Conservation (phyloP, 2,113 vertebrate species). For the Nansenia antarctica region DNA sequence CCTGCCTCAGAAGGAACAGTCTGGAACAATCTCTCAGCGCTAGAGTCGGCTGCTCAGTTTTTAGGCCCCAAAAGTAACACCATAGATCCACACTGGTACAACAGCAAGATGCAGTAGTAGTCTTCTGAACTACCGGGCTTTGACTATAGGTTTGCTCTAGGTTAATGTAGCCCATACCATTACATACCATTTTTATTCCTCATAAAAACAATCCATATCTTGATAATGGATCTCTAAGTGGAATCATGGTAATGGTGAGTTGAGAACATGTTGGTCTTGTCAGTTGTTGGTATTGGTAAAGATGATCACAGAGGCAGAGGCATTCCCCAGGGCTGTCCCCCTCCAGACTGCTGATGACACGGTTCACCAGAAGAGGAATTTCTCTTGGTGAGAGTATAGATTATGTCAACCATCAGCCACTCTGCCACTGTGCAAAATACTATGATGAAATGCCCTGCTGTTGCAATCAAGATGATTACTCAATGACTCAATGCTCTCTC, state of each 20-base stretch:
- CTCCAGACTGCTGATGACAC: not conserved
- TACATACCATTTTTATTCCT: not conserved
- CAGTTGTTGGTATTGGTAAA: not conserved
- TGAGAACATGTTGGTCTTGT: not conserved
- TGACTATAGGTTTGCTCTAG: not conserved
- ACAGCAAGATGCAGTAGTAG: not conserved
- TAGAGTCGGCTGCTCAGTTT: too few relatives aligned
- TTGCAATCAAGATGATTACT: constrained; percentile 11
- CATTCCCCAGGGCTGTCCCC: not conserved
- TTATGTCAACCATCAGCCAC: not conserved
- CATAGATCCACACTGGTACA: not conserved
- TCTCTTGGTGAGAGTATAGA: not conserved
- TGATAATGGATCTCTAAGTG: not conserved
- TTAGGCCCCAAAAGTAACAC: not conserved
- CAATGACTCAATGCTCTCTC: constrained; percentile 2
- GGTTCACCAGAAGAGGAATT: not conserved
- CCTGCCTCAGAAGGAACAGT: too few relatives aligned
- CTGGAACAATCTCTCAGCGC: too few relatives aligned
- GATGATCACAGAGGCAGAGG: not conserved
- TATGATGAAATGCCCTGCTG: not conserved
- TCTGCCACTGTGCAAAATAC: not conserved
- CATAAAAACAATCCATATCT: too few relatives aligned
- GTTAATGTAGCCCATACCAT: not conserved
- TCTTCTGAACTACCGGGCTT: not conserved
- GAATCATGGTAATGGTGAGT: not conserved